A percentile compares a stretch with the other conserved stretches of the same genome.
These are phyloP conservation scores for Brachyhypopomus occidentalis DNA, from an alignment of 2,113 vertebrate genomes.

Conservation along the genomic window DNA sequence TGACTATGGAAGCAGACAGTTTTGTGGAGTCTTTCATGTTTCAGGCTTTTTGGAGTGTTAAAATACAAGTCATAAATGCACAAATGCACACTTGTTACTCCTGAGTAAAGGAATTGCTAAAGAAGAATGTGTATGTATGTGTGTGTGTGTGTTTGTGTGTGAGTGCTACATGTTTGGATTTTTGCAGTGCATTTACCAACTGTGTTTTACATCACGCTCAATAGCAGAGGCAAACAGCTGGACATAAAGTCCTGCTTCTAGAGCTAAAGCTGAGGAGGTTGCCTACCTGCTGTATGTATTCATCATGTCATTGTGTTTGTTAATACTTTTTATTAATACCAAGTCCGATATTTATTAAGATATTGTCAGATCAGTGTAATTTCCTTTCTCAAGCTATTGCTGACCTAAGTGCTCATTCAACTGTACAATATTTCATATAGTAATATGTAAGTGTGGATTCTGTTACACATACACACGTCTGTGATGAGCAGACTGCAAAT, in stretches of 20 bases:
- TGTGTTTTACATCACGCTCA: background rate
- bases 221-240: background rate
- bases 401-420: background rate
- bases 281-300: background rate
- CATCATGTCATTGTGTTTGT: background rate
- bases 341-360: no score
- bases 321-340: background rate
- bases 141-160: no score
- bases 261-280: background rate
- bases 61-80: no score
- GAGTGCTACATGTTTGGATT: no score
- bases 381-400: conserved; percentile 13
- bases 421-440: conserved; percentile 14
- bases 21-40: background rate
- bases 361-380: conserved; percentile 14
- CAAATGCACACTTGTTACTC: no score
- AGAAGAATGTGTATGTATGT: no score
- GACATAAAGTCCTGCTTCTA: background rate
- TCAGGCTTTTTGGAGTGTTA: background rate
- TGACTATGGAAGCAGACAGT: background rate
- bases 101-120: no score
- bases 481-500: background rate
- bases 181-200: no score
- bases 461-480: background rate
- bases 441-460: background rate